Evolutionary conservation across 92 coral and sea anemone genomes (phyloP).

Genomic region (Isaurus tuberculatus): DNA sequence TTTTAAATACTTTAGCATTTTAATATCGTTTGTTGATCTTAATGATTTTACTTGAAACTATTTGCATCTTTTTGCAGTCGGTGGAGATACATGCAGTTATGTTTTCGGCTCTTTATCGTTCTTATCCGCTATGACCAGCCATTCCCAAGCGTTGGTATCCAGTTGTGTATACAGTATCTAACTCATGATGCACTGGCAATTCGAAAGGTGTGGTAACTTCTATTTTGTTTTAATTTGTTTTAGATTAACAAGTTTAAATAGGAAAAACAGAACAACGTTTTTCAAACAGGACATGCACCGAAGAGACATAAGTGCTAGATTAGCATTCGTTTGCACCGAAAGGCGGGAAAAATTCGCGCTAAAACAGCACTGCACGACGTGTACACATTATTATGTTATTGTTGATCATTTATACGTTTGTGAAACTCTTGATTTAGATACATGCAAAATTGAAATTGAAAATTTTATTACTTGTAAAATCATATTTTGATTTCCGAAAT

Average conservation of each 20-base stretch:
- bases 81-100: slow-evolving; percentile 95
- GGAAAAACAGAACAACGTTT: neutral
- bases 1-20: neutral
- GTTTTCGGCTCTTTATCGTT: slow-evolving; percentile 77
- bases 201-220: slow-evolving; percentile 75
- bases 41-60: neutral
- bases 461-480: neutral
- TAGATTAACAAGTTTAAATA: neutral
- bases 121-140: slow-evolving; percentile 89
- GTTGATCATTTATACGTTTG: too few species aligned
- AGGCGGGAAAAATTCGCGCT: too few species aligned
- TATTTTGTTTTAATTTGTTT: too few species aligned
- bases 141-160: slow-evolving; percentile 75
- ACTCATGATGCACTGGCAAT: slow-evolving; percentile 91
- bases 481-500: too few species aligned
- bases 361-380: too few species aligned
- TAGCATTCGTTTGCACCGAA: too few species aligned
- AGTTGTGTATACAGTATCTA: slow-evolving; percentile 68
- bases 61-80: slow-evolving; percentile 68
- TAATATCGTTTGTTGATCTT: too few species aligned
- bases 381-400: too few species aligned
- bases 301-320: too few species aligned
- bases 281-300: too few species aligned
- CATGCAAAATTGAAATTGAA: neutral
- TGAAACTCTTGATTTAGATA: too few species aligned